Conservation (phyloP, 37 sponge, comb jelly and placozoan species). For the Theonella swinhoei region DNA sequence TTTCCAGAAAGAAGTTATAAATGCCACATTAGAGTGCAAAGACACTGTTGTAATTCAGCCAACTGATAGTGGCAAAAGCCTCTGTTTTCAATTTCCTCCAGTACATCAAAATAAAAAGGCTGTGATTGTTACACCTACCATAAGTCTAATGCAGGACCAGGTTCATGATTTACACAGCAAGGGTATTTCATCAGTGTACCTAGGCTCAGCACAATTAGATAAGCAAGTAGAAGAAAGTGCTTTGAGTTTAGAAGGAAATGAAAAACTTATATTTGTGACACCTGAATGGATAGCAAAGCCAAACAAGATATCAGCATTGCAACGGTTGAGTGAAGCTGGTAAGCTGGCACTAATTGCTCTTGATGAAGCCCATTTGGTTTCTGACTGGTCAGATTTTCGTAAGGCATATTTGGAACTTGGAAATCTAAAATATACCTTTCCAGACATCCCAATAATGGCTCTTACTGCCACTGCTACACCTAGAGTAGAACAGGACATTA, state of each 20-base stretch:
- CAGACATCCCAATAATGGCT: conserved; percentile 15
- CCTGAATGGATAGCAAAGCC: no score
- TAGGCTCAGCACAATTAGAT: no score
- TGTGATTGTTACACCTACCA: conserved; percentile 26
- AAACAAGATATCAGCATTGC: no score
- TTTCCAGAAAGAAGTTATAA: conserved; percentile 26
- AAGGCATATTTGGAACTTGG: conserved; percentile 9
- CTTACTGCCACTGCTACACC: no score
- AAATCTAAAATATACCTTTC: neutral
- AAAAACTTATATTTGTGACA: no score
- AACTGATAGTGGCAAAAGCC: conserved; percentile 37
- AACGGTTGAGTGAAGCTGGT: no score
- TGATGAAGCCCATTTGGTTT: neutral
- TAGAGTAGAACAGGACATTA: neutral
- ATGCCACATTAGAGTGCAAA: neutral
- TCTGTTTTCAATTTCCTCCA: no score
- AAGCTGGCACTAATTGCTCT: neutral
- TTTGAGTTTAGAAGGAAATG: no score
- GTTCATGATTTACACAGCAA: no score
- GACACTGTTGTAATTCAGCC: conserved; percentile 24
- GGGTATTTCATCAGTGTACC: no score
- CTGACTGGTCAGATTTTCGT: conserved; percentile 30
- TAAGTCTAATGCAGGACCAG: conserved; percentile 39
- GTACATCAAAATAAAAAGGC: no score
- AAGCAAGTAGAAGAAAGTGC: no score